Conservation (phyloP, 30 jellyfish, hydroid and myxozoan genomes). For the Cassiopea xamachana region DNA sequence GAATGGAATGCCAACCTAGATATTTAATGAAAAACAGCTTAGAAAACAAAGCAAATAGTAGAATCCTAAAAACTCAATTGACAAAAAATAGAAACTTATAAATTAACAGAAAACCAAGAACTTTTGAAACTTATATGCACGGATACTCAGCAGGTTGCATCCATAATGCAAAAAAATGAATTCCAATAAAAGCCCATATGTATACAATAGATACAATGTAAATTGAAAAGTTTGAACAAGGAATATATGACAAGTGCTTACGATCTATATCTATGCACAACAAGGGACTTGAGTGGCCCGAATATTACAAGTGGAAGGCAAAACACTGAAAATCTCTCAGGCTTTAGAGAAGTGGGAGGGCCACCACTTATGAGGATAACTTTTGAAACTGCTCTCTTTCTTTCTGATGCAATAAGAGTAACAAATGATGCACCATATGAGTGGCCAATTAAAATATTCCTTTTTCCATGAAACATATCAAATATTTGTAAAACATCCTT, state of each 20-base stretch:
- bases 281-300: conserved; percentile 64
- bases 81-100: too few relatives aligned
- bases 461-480: conserved; percentile 74
- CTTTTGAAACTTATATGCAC: too few relatives aligned
- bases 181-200: too few relatives aligned
- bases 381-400: conserved; percentile 72
- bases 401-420: conserved; percentile 85
- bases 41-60: too few relatives aligned
- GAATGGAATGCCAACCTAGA: conserved; percentile 96
- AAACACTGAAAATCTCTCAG: conserved; percentile 90
- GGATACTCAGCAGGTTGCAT: too few relatives aligned
- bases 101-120: too few relatives aligned
- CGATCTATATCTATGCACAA: conserved; percentile 85
- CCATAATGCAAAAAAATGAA: too few relatives aligned
- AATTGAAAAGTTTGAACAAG: not conserved
- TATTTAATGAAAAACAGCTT: not conserved
- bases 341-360: conserved; percentile 91
- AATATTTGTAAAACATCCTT: conserved; percentile 79
- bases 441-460: conserved; percentile 90
- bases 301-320: conserved; percentile 94
- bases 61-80: not conserved
- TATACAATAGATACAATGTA: not conserved
- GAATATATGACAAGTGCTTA: conserved; percentile 16
- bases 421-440: conserved; percentile 99
- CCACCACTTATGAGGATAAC: conserved; percentile 97